Evolutionary conservation across 1,140 invertebrate species (phyloP).

Genomic region (Carposina sasakii): DNA sequence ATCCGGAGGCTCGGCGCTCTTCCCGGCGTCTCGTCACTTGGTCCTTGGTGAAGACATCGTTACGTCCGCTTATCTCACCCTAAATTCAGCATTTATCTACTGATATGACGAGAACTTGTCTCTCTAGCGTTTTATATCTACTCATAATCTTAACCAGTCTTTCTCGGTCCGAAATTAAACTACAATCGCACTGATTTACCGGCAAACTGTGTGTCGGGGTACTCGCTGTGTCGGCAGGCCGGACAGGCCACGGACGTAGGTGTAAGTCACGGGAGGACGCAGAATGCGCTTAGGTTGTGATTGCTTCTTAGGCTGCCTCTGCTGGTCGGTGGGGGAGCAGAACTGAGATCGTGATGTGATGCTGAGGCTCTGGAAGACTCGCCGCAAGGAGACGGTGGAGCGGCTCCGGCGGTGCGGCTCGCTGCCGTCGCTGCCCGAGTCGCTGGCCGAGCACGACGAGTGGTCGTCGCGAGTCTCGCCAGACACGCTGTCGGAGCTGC

Average conservation of each 20-base stretch:
- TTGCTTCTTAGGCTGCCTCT: conserved; percentile 74
- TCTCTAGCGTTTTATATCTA: conserved; percentile 46
- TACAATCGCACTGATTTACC: no score
- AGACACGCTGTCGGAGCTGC: conserved; percentile 71
- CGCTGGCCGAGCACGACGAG: conserved; percentile 74
- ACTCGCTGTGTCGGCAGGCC: conserved; percentile 85
- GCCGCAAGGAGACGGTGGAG: conserved; percentile 79
- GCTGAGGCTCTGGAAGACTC: conserved; percentile 79
- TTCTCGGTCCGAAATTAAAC: conserved; percentile 31
- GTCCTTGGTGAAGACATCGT: conserved; percentile 51
- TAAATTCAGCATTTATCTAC: conserved; percentile 38
- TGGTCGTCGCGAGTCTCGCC: conserved; percentile 49
- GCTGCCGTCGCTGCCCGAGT: conserved; percentile 73
- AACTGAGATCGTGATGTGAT: conserved; percentile 76
- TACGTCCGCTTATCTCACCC: conserved; percentile 30
- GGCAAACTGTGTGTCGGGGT: conserved; percentile 71
- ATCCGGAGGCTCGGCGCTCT: conserved; percentile 9
- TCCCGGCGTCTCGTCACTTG: conserved; percentile 33
- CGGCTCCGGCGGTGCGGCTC: conserved; percentile 74
- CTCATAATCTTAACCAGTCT: conserved; percentile 59
- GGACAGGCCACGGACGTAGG: conserved; percentile 83
- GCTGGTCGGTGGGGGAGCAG: conserved; percentile 72
- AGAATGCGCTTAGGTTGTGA: conserved; percentile 79
- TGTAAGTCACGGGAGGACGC: conserved; percentile 82
- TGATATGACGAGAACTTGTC: conserved; percentile 60